A percentile compares a stretch with the other conserved stretches of the same genome.
phyloP scores from a whole-genome alignment of 23 tunicate species.

The Diplosoma virens region DNA sequence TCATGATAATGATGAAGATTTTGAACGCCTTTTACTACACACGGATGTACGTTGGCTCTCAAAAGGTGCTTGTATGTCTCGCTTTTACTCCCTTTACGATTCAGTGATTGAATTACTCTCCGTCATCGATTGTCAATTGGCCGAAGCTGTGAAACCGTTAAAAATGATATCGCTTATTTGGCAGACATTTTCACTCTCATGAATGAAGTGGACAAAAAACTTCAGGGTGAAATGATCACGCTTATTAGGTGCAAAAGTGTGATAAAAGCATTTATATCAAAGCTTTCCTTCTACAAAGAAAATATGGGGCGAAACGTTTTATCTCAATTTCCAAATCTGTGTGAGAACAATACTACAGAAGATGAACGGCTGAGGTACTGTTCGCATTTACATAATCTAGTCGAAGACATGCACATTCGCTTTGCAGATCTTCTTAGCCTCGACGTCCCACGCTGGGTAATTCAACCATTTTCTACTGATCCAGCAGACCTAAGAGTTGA shows the following conservation, averaged over 20 bases:
- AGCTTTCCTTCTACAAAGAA: constrained; percentile 9
- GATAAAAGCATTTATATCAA: constrained; percentile 10
- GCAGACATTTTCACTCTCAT: constrained; percentile 31
- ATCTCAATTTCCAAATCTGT: constrained; percentile 38
- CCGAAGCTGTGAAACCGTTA: constrained; percentile 18
- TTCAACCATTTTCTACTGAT: constrained; percentile 45
- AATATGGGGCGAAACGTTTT: constrained; percentile 33
- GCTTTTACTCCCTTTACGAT: constrained; percentile 42
- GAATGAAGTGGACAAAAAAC: constrained; percentile 51
- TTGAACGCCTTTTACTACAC: constrained; percentile 28
- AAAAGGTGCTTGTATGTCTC: constrained; percentile 49
- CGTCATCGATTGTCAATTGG: constrained; percentile 17
- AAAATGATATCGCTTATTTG: constrained; percentile 39
- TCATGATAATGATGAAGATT: constrained; percentile 12
- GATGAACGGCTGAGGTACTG: constrained; percentile 35
- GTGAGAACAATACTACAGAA: constrained; percentile 27
- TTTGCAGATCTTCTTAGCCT: constrained; percentile 34
- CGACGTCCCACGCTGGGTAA: constrained; percentile 38
- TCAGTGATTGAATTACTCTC: constrained; percentile 41
- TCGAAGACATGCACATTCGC: constrained; percentile 35
- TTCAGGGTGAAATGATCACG: constrained; percentile 52
- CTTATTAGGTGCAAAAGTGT: constrained; percentile 31
- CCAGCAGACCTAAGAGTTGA: constrained; percentile 44
- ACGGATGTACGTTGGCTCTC: constrained; percentile 38
- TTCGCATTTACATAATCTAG: constrained; percentile 38